A percentile compares a stretch with the other conserved stretches of the same genome.
Evolutionary conservation across 53 echinoderm and acorn worm species (phyloP).

Genomic region (Actinopyga echinites): DNA sequence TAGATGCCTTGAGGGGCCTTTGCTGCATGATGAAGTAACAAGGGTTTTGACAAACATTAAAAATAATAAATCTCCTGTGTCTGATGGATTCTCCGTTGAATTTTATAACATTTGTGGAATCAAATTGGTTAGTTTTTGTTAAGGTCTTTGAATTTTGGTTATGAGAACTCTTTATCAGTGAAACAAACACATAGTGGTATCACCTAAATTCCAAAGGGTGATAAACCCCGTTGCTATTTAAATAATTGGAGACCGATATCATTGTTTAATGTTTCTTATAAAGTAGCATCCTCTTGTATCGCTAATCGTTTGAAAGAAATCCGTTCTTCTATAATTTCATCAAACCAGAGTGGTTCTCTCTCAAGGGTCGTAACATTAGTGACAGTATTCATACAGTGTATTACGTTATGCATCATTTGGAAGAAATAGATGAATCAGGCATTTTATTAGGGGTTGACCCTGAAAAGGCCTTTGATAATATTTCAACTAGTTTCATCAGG

Average conservation of each 20-base stretch:
- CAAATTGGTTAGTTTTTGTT: too few relatives aligned
- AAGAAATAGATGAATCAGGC: too few relatives aligned
- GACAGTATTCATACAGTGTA: background rate
- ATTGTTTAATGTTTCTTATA: background rate
- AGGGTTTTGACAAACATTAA: too few relatives aligned
- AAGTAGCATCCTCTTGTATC: background rate
- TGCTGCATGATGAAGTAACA: too few relatives aligned
- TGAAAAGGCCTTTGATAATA: background rate
- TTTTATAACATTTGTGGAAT: too few relatives aligned
- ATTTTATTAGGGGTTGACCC: background rate
- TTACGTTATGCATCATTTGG: background rate
- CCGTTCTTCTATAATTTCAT: background rate
- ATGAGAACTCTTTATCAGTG: too few relatives aligned
- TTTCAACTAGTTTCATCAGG: background rate
- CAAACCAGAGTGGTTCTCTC: background rate
- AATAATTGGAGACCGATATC: slow-evolving; percentile 14
- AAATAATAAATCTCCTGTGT: too few relatives aligned
- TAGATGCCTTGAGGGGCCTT: too few relatives aligned
- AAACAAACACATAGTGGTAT: background rate
- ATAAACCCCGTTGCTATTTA: background rate
- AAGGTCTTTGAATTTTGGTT: too few relatives aligned
- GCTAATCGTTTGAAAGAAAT: background rate
- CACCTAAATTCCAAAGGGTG: background rate
- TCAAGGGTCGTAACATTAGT: background rate
- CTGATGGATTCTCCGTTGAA: too few relatives aligned